Percentiles rank a stretch among this genome's conserved stretches.
Conservation (phyloP, 2,888 invertebrate genomes). For the Trichogramma evanescens region DNA sequence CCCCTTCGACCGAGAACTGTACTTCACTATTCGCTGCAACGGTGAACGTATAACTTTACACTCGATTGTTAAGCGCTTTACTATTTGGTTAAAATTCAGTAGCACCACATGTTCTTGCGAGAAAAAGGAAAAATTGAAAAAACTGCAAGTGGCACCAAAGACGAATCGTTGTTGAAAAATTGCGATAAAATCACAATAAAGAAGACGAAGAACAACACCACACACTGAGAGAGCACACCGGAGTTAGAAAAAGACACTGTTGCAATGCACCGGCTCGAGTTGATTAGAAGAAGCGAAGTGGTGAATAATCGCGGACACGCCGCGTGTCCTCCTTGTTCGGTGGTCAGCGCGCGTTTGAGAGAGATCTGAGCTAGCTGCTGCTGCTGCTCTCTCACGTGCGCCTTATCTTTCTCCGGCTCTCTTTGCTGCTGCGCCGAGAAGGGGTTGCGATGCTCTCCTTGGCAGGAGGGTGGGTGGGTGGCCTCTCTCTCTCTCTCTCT, state of each 20-base stretch:
- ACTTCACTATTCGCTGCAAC: too few relatives aligned
- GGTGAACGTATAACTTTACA: too few relatives aligned
- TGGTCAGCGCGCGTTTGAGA: conserved; percentile 13
- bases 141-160: background rate
- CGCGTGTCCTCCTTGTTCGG: conserved; percentile 5
- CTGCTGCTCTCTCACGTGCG: too few relatives aligned
- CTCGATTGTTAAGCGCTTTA: too few relatives aligned
- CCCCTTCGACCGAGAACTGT: too few relatives aligned
- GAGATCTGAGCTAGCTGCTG: background rate
- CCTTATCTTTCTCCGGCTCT: too few relatives aligned
- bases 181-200: background rate
- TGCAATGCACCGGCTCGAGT: background rate
- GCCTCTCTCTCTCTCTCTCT: background rate
- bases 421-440: too few relatives aligned
- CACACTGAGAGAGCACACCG: background rate
- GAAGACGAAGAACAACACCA: background rate
- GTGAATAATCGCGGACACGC: background rate
- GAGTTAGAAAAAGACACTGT: too few relatives aligned
- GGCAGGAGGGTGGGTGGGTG: too few relatives aligned
- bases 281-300: background rate
- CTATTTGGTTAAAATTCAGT: too few relatives aligned
- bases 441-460: too few relatives aligned
- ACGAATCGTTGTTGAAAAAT: background rate
- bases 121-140: background rate
- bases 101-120: background rate